These are phyloP conservation scores for Silurus meridionalis DNA, from an alignment of 2,113 vertebrate species.

Conservation along the genomic window DNA sequence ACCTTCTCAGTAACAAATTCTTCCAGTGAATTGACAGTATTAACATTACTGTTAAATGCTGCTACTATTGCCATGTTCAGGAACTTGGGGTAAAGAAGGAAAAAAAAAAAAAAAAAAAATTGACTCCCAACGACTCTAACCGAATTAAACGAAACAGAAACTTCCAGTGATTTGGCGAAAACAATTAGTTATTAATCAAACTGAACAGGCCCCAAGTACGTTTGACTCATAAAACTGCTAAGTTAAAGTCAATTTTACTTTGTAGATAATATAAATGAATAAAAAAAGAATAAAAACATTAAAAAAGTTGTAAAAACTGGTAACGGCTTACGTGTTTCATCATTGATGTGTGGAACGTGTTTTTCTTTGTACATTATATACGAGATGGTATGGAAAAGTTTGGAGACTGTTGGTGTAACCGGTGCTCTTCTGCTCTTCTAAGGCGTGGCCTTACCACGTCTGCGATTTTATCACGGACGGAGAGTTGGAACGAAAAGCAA, in stretches of 20 bases:
- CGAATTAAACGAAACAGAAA: conserved; percentile 80
- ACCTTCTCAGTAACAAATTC: conserved; percentile 89
- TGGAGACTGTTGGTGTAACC: too few species aligned
- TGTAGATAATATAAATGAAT: conserved; percentile 99
- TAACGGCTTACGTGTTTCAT: conserved; percentile 34
- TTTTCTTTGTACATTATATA: not conserved
- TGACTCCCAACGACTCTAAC: conserved; percentile 65
- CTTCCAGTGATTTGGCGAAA: conserved; percentile 82
- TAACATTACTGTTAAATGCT: conserved; percentile 96
- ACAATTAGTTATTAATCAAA: conserved; percentile 91
- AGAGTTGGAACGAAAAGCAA: too few species aligned
- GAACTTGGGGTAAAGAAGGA: conserved; percentile 77
- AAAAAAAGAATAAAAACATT: conserved; percentile 95
- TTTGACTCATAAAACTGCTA: conserved; percentile 95
- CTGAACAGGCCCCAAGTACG: conserved; percentile 84
- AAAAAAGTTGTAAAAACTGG: conserved; percentile 99
- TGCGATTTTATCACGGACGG: too few species aligned
- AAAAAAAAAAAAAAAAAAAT: conserved; percentile 48
- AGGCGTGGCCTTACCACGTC: too few species aligned
- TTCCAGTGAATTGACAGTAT: conserved; percentile 91
- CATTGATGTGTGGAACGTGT: not conserved
- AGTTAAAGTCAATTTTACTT: conserved; percentile 99
- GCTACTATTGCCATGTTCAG: conserved; percentile 91
- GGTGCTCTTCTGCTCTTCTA: too few species aligned
- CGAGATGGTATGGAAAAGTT: too few species aligned